These are phyloP conservation scores for Apolygus lucorum DNA, from an alignment of 1,140 invertebrate species.

Conservation along the genomic window DNA sequence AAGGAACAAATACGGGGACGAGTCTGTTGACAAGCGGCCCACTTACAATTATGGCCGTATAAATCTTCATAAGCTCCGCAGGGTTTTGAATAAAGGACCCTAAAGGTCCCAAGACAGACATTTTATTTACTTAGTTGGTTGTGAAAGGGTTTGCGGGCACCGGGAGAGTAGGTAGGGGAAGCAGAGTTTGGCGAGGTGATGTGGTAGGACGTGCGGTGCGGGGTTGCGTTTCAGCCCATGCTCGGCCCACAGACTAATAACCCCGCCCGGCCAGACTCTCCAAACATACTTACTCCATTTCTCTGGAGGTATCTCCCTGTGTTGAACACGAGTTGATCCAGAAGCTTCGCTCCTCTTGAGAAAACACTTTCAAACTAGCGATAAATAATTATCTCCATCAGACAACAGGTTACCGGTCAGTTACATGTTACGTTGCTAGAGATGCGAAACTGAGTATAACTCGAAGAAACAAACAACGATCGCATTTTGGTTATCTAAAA, in stretches of 20 bases:
- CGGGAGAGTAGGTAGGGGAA: not conserved
- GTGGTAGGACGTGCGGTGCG: not conserved
- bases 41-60: slow-evolving; percentile 8
- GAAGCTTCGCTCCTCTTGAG: not conserved
- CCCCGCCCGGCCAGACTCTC: no score
- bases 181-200: not conserved
- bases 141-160: slow-evolving; percentile 4
- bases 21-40: slow-evolving; percentile 10
- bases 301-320: no score
- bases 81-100: slow-evolving; percentile 13
- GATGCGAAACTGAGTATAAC: no score
- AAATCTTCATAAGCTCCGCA: slow-evolving; percentile 10
- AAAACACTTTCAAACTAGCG: no score
- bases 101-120: slow-evolving; percentile 4
- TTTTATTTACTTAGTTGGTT: slow-evolving; percentile 14
- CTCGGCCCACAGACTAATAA: not conserved
- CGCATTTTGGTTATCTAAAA: no score
- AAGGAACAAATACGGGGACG: not conserved
- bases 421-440: no score
- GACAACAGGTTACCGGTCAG: no score
- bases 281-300: no score
- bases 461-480: no score
- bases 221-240: not conserved
- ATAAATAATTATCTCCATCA: no score
- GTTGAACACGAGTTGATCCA: not conserved